Evolutionary conservation across 2,113 vertebrate genomes (phyloP).

Genomic region (Barnardius zonarius): DNA sequence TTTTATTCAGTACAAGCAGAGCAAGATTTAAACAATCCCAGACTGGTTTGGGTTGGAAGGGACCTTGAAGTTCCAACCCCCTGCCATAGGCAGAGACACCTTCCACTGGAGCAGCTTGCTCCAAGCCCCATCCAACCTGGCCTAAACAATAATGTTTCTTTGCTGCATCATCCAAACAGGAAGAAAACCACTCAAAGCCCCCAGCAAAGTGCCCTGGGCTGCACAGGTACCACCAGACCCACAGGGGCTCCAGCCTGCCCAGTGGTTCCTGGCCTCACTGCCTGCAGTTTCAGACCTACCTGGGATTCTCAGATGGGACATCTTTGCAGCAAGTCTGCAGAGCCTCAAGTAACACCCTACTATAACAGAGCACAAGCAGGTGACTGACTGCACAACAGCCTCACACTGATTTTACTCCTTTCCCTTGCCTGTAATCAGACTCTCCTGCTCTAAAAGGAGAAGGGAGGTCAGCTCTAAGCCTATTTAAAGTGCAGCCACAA

Average conservation of each 20-base stretch:
- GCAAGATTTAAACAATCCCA: neutral
- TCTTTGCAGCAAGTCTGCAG: constrained; percentile 51
- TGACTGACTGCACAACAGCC: constrained; percentile 1
- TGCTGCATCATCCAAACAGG: neutral
- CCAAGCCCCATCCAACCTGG: neutral
- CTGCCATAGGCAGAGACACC: neutral
- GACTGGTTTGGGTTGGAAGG: neutral
- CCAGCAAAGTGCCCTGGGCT: neutral
- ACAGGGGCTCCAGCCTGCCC: neutral
- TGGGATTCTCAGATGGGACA: constrained; percentile 78
- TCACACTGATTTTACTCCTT: constrained; percentile 13
- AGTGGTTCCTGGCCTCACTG: neutral
- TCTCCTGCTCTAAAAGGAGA: constrained; percentile 63
- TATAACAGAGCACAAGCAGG: neutral
- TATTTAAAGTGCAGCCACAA: constrained; percentile 65
- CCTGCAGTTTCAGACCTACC: constrained; percentile 75
- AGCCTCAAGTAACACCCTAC: neutral
- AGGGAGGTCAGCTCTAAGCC: constrained; percentile 1
- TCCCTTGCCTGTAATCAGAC: constrained; percentile 64
- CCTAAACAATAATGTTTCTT: neutral
- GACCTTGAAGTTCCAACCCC: neutral
- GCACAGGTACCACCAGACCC: neutral
- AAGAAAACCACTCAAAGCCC: neutral
- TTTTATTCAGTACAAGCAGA: neutral
- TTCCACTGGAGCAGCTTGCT: neutral